Evolutionary conservation across 2,888 invertebrate genomes (phyloP), one percentile per base, ranked within the genome.

Genomic region (Thelaira solivaga): DNA sequence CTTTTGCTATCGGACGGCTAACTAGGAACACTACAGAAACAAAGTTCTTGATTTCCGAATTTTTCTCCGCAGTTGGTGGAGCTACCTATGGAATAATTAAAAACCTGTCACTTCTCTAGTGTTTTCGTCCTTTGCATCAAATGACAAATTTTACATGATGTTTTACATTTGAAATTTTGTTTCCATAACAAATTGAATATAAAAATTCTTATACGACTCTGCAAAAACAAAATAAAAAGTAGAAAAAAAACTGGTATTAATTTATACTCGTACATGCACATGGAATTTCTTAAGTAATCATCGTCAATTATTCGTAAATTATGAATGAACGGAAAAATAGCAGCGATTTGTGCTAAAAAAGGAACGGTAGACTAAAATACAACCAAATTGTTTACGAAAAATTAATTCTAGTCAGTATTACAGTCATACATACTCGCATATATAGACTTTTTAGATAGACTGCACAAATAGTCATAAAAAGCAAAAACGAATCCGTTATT

Each of bases 221-320:
- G n/a, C n/a, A n/a, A n/a, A n/a, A n/a, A n/a, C n/a, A n/a, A n/a
- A n/a, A 6, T 26, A 26, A 26, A 6, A 6, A 26, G 26, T 26
- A 5, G 26, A 4, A 26, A 5, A 36, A 24, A 49, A 22, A 51
- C 29, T 13, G 7, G 4, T 31, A 47, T 26, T 43, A 41, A 45
- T 41, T 64, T 51, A n/a, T n/a, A n/a, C n/a, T n/a, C n/a, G 55
- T 41, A 34, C 24, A 29, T 57, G 31, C 36, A 53, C 47, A 67
- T 62, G 22, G 67, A 62, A 49, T 77, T 43, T 57, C 62, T 77
- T 64, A 68, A 64, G 73, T 68, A 77, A 73, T 69, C 73, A 73
- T 73, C 77, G 57, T 59, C 68, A 77, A 61, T 73, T 73, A 68
- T 59, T 68, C 64, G 51, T 77, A 69, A 77, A 77, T 77, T 77